Evolutionary conservation across 2,797 vertebrate genomes (phyloP), one percentile per base, ranked within the genome.

Genomic region (Mus minutoides): DNA sequence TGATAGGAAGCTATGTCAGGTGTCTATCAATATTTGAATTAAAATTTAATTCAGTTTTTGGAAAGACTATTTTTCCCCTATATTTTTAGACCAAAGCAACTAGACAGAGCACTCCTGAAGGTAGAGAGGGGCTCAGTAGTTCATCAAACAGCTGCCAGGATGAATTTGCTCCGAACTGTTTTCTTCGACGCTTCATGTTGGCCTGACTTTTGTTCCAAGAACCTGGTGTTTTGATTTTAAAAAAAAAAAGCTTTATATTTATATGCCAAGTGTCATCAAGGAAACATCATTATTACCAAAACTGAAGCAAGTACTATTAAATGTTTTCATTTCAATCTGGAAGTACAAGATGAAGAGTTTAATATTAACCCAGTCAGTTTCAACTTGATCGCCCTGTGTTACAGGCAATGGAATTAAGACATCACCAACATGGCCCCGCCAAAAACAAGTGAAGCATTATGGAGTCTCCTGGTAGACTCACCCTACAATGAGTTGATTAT

Each of bases 401-500:
- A 91, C 77, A 95, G 90, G 87, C 97, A 96, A 75, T n/a, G 90
- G 93, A 77, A 96, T 97, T 83, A 97, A 95, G 93, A 76, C 77
- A 43, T 79, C 90, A 77, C 93, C 95, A 96, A 46, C 69, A 64
- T 31, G 91, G 91, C 89, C 85, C 95, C 94, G 69, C 84, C 69
- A 88, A 97, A 97, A 89, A 97, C 98, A 97, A 98, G 83, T 0
- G n/a, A 94, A 78, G 86, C 56, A 95, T 98, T 97, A 4, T 71
- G 16, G 95, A 54, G 94, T 67, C 94, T 95, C 96, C n/a, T 19
- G 97, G 85, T 49, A 96, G 97, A 97, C 97, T 94, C 86, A 97
- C 97, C 97, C 96, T 96, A 98, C 98, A 98, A 96, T 95, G 97
- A 98, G 95, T 98, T 21, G 88, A 90, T 98, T 98, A 85, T 94